A percentile compares a stretch with the other conserved stretches of the same genome.
Conservation (phyloP, 1,140 invertebrate species). For the Drosophila watanabei region DNA sequence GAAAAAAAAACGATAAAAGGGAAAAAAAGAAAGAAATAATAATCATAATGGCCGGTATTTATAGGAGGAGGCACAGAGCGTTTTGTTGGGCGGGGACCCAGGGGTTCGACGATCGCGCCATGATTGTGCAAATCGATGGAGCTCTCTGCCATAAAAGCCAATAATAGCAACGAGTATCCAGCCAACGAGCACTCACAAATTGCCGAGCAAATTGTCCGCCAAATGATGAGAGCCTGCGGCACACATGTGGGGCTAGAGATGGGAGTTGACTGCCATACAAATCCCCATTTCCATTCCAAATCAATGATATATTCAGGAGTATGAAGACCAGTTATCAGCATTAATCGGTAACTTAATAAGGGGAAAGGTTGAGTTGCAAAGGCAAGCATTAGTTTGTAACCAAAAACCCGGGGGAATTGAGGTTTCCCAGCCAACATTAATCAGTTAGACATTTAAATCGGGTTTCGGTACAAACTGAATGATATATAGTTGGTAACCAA, state of each 20-base stretch:
- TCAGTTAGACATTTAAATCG: neutral
- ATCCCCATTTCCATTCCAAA: neutral
- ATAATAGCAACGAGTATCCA: slow-evolving; percentile 26
- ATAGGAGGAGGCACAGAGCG: slow-evolving; percentile 42
- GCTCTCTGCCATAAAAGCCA: slow-evolving; percentile 21
- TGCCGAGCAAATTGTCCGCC: slow-evolving; percentile 37
- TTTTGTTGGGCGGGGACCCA: slow-evolving; percentile 42
- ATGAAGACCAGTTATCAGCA: neutral
- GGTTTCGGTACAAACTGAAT: neutral
- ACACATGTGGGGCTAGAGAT: slow-evolving; percentile 18
- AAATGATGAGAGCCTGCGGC: slow-evolving; percentile 33
- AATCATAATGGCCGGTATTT: slow-evolving; percentile 52
- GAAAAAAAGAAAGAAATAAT: slow-evolving; percentile 44
- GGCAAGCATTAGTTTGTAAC: slow-evolving; percentile 23
- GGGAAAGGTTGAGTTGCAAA: too few relatives aligned
- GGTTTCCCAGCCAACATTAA: neutral
- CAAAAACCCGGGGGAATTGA: neutral
- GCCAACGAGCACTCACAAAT: slow-evolving; percentile 31
- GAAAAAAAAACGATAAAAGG: slow-evolving; percentile 2
- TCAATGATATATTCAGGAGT: neutral
- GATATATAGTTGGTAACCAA: slow-evolving; percentile 1
- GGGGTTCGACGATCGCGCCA: slow-evolving; percentile 50
- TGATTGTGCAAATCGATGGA: slow-evolving; percentile 52
- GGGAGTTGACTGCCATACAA: neutral
- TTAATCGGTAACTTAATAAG: slow-evolving; percentile 29